Evolutionary conservation across 2,113 vertebrate genomes (phyloP), one percentile per base, ranked within the genome.

Genomic region (Psittacus erithacus): DNA sequence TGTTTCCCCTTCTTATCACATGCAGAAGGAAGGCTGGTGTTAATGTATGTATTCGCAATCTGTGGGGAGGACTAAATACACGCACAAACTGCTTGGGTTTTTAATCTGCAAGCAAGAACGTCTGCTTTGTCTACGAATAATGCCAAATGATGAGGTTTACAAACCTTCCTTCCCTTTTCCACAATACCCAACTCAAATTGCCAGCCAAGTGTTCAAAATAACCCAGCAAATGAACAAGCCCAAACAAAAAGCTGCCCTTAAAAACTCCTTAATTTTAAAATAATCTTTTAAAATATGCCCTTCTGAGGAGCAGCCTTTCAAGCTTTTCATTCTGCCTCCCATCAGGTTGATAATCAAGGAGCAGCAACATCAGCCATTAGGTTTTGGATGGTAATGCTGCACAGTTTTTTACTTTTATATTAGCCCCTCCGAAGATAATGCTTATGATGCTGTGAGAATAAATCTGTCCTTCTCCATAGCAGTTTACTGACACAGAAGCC

Each of bases 401-500:
- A 87, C 92, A 70, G 91, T 94, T 96, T 93, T 94, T 95, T 88
- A 73, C 35, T 90, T 94, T 95, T 86, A 78, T 86, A 91, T 94
- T 89, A 92, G 91, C 70, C 27, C 71, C 90, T 98, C 92, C 24
- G 86, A 98, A 95, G 91, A 94, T 95, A 91, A 89, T 93, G 90
- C 79, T 96, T 92, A 91, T 76, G 84, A 97, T 95, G 86, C 93
- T 95, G 93, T 59, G 95, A 96, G 88, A 96, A 91, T 94, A 96
- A 97, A 96, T 97, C 76, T 96, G 86, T 93, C 86, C 84, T 95
- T 92, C 77, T 84, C 71, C 69, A 28, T 76, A 95, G 89, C 86
- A 85, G 87, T 96, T 96, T 96, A 95, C 88, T 96, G 98, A 95
- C 95, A 96, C 85, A 90, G 95, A 92, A 89, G 87, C 95, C 96